Evolutionary conservation across 92 coral and sea anemone species (phyloP), one percentile per base, ranked within the genome.

Genomic region (Desmophyllum pertusum): DNA sequence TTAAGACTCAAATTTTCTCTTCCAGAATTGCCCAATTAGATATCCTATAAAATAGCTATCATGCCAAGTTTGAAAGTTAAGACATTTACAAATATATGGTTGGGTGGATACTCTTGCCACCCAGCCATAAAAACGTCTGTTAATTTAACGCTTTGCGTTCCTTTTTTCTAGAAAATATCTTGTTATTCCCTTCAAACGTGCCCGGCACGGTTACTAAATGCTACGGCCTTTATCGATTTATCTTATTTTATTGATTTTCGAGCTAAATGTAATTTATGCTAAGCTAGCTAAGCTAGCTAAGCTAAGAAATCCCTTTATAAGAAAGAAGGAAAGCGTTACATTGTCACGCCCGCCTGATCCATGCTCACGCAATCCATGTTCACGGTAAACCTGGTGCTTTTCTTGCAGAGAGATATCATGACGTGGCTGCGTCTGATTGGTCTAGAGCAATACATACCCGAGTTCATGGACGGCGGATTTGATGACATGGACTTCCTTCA

Each of bases 401-500:
- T 50, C 45, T 38, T 61, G 62, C 55, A 97, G 99, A 87, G n/a
- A 13, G 93, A 94, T 78, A 95, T 97, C 14, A 91, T 93, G 88
- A 92, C 95, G 41, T 97, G 99, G 99, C 87, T 97, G 51, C 85
- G 84, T 42, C 92, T 93, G 64, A 91, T 97, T 79, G 98, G 98
- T 73, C 83, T 97, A 59, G 93, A 95, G 30, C 97, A 90, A 80
- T 97, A 97, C 87, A 92, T 84, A 61, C 94, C 92, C 25, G 94
- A 97, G 75, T 94, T 97, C 71, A 73, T 97, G 76, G 99, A 97
- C 78, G 98, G 95, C 33, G 99, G 99, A 11, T 97, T 97, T 48
- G 99, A 97, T 70, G 99, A 97, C 79, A 87, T 97, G 91, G 99
- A 94, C 7, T 97, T 97, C 46, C 89, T 97, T 3, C 91, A 94